A percentile compares a stretch with the other conserved stretches of the same genome.
phyloP scores from a whole-genome alignment of 2,113 vertebrate genomes.

The Petroica traversi region DNA sequence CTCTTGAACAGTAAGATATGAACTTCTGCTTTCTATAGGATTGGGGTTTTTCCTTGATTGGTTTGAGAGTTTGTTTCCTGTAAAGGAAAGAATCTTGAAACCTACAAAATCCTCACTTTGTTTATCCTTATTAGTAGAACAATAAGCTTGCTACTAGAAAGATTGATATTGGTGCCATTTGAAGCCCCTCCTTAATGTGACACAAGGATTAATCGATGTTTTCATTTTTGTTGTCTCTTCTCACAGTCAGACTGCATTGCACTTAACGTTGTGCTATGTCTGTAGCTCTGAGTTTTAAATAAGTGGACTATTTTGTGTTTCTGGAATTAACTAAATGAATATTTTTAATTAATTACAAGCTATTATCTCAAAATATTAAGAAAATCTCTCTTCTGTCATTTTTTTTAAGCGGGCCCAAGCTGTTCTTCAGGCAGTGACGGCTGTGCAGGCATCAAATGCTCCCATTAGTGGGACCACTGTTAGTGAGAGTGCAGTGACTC shows the following conservation, averaged over 20 bases:
- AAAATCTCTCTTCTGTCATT: neutral
- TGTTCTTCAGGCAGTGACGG: slow-evolving; percentile 88
- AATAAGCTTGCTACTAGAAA: neutral
- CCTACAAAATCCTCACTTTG: neutral
- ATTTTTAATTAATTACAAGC: neutral
- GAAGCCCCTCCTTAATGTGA: neutral
- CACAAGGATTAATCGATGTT: neutral
- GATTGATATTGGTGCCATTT: neutral
- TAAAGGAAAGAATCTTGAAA: neutral
- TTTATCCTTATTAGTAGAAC: neutral
- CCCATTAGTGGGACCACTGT: slow-evolving; percentile 85
- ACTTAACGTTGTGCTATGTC: neutral
- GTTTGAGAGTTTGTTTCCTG: neutral
- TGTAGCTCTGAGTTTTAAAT: neutral
- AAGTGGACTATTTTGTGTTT: neutral
- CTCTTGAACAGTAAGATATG: neutral
- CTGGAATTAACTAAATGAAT: neutral
- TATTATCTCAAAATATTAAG: neutral
- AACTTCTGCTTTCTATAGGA: neutral
- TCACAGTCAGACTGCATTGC: neutral
- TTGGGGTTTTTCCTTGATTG: neutral
- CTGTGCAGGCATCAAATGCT: slow-evolving; percentile 88
- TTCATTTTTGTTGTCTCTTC: neutral
- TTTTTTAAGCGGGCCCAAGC: slow-evolving; percentile 86
- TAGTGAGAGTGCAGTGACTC: slow-evolving; percentile 86